Evolutionary conservation across 2,113 vertebrate species (phyloP).

Genomic region (Platichthys flesus): DNA sequence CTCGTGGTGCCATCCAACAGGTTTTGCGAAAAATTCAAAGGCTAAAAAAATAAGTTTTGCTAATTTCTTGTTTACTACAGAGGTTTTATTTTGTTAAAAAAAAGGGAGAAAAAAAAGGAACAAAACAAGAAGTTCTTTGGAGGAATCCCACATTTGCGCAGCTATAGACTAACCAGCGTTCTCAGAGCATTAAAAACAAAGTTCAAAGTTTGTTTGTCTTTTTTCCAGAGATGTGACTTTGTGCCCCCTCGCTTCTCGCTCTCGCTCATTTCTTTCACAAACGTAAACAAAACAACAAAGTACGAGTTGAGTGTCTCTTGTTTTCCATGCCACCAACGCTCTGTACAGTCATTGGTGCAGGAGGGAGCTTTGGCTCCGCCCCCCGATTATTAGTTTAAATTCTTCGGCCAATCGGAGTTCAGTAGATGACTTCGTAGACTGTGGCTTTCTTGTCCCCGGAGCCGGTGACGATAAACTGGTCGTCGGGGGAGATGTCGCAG

Average conservation of each 20-base stretch:
- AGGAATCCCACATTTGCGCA: slow-evolving; percentile 79
- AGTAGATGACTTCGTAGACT: slow-evolving; percentile 98
- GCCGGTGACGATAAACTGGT: slow-evolving; percentile 97
- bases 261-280: slow-evolving; percentile 61
- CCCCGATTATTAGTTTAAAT: slow-evolving; percentile 41
- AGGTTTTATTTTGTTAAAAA: slow-evolving; percentile 81
- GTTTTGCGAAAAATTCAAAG: slow-evolving; percentile 73
- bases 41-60: slow-evolving; percentile 78
- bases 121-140: slow-evolving; percentile 81
- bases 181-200: slow-evolving; percentile 79
- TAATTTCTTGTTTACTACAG: slow-evolving; percentile 83
- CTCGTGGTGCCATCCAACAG: slow-evolving; percentile 45
- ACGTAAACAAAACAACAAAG: slow-evolving; percentile 78
- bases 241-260: slow-evolving; percentile 45
- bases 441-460: slow-evolving; percentile 99
- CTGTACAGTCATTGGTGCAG: slow-evolving; percentile 75
- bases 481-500: slow-evolving; percentile 95
- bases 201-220: slow-evolving; percentile 42
- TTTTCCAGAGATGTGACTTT: slow-evolving; percentile 78
- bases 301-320: slow-evolving; percentile 59
- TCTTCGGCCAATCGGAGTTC: slow-evolving; percentile 69
- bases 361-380: slow-evolving; percentile 28
- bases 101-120: slow-evolving; percentile 58
- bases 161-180: slow-evolving; percentile 78
- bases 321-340: slow-evolving; percentile 55